Evolutionary conservation across 2,888 invertebrate species (phyloP).

Genomic region (Coelogynopora nodosa): DNA sequence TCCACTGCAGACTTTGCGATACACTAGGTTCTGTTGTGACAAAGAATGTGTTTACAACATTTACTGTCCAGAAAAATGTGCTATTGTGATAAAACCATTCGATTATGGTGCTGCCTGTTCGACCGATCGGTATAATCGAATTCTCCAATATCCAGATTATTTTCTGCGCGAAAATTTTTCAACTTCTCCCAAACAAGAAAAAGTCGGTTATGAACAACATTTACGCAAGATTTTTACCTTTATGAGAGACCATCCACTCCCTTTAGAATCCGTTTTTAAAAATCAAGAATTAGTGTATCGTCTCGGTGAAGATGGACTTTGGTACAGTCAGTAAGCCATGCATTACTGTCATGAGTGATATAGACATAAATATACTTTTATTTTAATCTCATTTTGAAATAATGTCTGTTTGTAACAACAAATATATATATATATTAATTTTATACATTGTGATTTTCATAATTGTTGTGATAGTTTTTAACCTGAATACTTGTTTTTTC

Average conservation of each 20-base stretch:
- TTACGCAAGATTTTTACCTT: neutral
- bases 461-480: too few species aligned
- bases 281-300: neutral
- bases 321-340: neutral
- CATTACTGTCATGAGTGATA: neutral
- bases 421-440: too few species aligned
- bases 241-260: conserved; percentile 14
- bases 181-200: conserved; percentile 31
- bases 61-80: neutral
- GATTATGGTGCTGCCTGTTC: neutral
- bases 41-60: conserved; percentile 10
- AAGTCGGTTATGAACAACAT: conserved; percentile 1
- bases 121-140: neutral
- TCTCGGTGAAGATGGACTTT: neutral
- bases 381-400: too few species aligned
- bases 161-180: conserved; percentile 11
- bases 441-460: too few species aligned
- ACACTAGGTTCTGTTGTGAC: neutral
- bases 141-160: neutral
- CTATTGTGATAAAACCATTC: neutral
- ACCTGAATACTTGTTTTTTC: too few species aligned
- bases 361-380: too few species aligned
- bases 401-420: too few species aligned
- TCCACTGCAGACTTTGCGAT: neutral
- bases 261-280: neutral